Evolutionary conservation across 35 echinoderm and acorn worm species (phyloP), one percentile per base, ranked within the genome.

Genomic region (Ptychodera flava): DNA sequence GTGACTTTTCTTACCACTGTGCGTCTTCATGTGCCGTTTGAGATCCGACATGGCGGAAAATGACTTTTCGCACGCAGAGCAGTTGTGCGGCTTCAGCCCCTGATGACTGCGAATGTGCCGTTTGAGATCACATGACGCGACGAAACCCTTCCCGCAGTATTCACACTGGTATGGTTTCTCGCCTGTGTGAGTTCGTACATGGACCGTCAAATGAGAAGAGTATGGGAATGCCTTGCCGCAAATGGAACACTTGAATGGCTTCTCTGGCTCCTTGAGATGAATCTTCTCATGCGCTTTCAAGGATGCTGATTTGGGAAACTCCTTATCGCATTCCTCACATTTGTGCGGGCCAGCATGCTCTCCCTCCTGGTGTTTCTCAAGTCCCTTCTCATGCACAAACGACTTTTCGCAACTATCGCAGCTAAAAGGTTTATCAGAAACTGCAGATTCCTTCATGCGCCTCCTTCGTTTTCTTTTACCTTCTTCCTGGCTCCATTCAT

Each of bases 1-100:
- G 78, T 94, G 93, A 32, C 92, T 92, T 36, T 98, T 98, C 77
- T 94, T 76, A 36, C 95, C 95, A 31, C 92, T 94, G 79, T 98
- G 95, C 34, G 93, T 94, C 29, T 94, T 85, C 64, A 98, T 89
- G 81, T 98, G 95, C 12, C 95, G 87, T 32, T 90, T 78, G 12
- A 98, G 79, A 16, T 64, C 45, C 6, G 45, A 64, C 45, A 64
- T 64, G 22, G 45, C 45, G 22, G 45, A 64, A 22, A 64, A 64
- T 22, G 45, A 64, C 22, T 64, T 64, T 6, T 64, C 45, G 22
- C 45, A 64, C 22, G 22, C 6, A 22, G 22, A 6, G 22, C 45
- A 64, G 22, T 6, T 64, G 45, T 64, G 45, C 22, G 45, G 45
- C 22, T 64, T 64, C 6, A 64, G 45, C 6, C 45, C 45, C 22